Conservation (phyloP, 2,113 vertebrate genomes). For the Cryptotis parvus region DNA sequence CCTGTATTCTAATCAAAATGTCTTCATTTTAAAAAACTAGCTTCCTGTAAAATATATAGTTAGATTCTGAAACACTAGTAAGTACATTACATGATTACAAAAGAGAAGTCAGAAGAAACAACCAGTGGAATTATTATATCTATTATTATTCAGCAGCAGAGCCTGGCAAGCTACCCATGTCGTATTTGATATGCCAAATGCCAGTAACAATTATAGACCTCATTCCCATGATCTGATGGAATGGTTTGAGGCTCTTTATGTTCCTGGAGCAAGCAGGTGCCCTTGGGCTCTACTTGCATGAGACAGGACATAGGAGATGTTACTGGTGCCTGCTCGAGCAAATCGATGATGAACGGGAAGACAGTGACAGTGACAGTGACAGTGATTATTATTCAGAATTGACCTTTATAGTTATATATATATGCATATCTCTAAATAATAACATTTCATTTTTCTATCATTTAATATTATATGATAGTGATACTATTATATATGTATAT, state of each 20-base stretch:
- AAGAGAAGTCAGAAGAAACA: constrained; percentile 10
- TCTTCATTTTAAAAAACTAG: background rate
- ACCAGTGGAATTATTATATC: background rate
- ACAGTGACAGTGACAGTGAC: no score
- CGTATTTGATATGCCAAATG: no score
- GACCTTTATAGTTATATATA: background rate
- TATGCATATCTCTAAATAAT: background rate
- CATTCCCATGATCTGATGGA: no score
- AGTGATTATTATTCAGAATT: background rate
- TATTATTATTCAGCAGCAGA: background rate
- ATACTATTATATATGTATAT: no score
- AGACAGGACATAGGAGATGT: no score
- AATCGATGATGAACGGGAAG: no score
- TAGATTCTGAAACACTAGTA: background rate
- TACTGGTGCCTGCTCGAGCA: no score
- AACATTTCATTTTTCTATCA: background rate
- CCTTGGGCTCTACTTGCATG: no score
- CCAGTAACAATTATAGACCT: no score
- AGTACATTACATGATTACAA: background rate
- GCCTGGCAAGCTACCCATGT: no score
- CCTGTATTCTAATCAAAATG: background rate
- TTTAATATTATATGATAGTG: background rate
- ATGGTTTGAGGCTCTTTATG: no score
- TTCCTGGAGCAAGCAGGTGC: no score
- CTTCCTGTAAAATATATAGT: constrained; percentile 12